Conservation (phyloP, 2,113 vertebrate genomes). For the Sciurus niger region DNA sequence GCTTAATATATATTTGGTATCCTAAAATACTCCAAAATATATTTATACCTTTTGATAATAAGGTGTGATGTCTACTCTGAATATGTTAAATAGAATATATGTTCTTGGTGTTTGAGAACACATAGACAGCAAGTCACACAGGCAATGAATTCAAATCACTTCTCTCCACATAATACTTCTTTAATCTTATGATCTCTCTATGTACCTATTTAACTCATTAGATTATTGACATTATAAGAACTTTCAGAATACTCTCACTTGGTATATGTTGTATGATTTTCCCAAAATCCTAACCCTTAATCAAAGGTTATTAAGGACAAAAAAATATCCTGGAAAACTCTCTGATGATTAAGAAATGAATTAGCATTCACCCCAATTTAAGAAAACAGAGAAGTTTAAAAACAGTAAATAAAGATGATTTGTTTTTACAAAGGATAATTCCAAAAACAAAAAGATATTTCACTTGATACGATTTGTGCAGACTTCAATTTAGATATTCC, state of each 20-base stretch:
- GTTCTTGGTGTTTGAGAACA: background rate
- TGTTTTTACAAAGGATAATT: slow-evolving; percentile 12
- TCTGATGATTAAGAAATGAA: slow-evolving; percentile 35
- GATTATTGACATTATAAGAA: slow-evolving; percentile 10
- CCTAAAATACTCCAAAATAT: slow-evolving; percentile 30
- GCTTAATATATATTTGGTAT: background rate
- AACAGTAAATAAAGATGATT: background rate
- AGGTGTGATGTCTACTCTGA: background rate
- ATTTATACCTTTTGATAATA: slow-evolving; percentile 43
- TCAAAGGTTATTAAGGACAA: background rate
- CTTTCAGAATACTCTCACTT: background rate
- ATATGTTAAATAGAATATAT: background rate
- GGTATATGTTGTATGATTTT: background rate
- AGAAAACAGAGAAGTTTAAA: background rate
- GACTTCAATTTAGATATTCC: background rate
- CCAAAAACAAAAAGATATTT: background rate
- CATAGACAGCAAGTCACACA: background rate
- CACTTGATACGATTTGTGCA: background rate
- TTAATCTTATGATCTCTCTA: background rate
- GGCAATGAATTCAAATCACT: too few species aligned
- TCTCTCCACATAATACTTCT: background rate
- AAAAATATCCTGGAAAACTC: background rate
- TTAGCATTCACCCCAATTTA: background rate
- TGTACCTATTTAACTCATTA: background rate
- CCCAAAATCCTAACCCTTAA: background rate